Evolutionary conservation across 2,888 invertebrate species (phyloP), one percentile per base, ranked within the genome.

Genomic region (Sicus ferrugineus): DNA sequence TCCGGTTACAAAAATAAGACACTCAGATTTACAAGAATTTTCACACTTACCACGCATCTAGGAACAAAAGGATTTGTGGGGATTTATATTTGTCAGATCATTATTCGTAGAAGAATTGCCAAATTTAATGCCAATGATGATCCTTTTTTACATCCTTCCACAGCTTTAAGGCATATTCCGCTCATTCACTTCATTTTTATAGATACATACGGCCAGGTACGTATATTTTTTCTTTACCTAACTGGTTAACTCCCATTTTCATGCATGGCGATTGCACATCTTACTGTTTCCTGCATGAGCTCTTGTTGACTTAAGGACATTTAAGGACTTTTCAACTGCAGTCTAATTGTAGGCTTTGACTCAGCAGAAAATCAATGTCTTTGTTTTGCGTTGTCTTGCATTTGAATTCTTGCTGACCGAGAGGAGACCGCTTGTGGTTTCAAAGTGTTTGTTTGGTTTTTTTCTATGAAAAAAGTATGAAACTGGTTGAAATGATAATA

Each of bases 1-100:
- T 58, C 31, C 21, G 23, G 7, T n/a, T 48, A 42, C 19, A 73
- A 72, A 73, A 72, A 34, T 50, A 23, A 1, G 9, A n/a, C 42
- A 11, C 21, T 1, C 16, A 73, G 76, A 74, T 76, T 78, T 74
- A 73, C 74, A 66, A 69, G 74, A 74, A 79, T 81, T 79, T 80
- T 79, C 81, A 78, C 82, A 73, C 77, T 80, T 79, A 74, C 62
- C 31, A 54, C 23, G n/a, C n/a, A n/a, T n/a, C n/a, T n/a, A n/a
- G n/a, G n/a, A n/a, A 52, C 64, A 64, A 64, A 64, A 50, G 52
- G 64, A 64, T 64, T 52, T 52, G 30, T 52, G 3, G 3, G 54
- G 52, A 54, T 54, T 65, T 65, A 65, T 69, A 72, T 68, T 73
- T 70, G 72, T 68, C 68, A 70, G 54, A 54, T 73, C 72, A 72